Percentiles rank a stretch among this genome's conserved stretches.
Conservation (phyloP, 2,888 invertebrate genomes). For the Formica aserva region DNA sequence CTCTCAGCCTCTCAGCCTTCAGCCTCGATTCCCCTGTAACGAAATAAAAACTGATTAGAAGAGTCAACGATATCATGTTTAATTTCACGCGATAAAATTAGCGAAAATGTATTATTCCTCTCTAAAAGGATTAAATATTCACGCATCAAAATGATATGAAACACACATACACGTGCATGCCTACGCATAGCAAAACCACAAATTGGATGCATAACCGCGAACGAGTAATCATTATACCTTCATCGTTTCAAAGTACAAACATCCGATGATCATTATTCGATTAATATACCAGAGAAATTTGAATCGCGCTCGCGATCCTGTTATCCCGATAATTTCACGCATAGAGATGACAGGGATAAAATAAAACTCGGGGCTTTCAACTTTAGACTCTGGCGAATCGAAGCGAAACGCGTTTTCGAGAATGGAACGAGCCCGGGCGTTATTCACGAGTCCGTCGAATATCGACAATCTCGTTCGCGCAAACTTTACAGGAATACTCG, state of each 20-base stretch:
- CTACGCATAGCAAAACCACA: slow-evolving; percentile 29
- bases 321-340: slow-evolving; percentile 39
- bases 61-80: not conserved
- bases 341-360: not conserved
- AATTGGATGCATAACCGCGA: slow-evolving; percentile 47
- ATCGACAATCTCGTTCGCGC: slow-evolving; percentile 52
- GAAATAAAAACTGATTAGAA: not conserved
- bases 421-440: not conserved
- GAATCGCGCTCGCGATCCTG: slow-evolving; percentile 22
- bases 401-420: slow-evolving; percentile 8
- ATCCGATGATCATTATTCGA: slow-evolving; percentile 49
- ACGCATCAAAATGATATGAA: slow-evolving; percentile 36
- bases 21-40: slow-evolving; percentile 68
- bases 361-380: slow-evolving; percentile 24
- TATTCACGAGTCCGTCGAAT: slow-evolving; percentile 46
- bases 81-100: slow-evolving; percentile 21
- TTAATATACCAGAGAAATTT: slow-evolving; percentile 49
- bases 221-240: slow-evolving; percentile 56
- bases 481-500: slow-evolving; percentile 50
- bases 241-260: slow-evolving; percentile 52
- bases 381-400: slow-evolving; percentile 9
- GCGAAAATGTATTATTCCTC: not conserved
- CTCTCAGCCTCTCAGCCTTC: slow-evolving; percentile 42
- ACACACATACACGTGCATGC: not conserved
- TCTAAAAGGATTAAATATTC: slow-evolving; percentile 47